Conservation (phyloP, 2,888 invertebrate genomes). For the Cancer borealis region DNA sequence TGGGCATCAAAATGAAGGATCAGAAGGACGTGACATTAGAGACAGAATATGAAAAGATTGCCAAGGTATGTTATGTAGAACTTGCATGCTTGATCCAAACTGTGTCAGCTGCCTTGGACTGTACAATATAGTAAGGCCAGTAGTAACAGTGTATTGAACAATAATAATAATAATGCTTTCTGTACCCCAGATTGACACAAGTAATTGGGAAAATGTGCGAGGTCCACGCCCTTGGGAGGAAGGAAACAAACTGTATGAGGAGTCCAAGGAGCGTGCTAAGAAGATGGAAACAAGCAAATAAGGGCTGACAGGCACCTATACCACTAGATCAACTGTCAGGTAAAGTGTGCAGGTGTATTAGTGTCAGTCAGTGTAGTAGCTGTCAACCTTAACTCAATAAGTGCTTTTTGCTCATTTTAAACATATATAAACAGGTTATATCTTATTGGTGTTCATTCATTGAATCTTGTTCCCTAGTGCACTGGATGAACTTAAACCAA, state of each 20-base stretch:
- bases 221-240: conserved; percentile 81
- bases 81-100: not conserved
- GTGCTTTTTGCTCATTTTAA: not conserved
- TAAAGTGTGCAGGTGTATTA: not conserved
- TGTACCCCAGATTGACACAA: conserved; percentile 80
- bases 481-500: not conserved
- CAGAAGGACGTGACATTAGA: conserved; percentile 87
- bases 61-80: conserved; percentile 1
- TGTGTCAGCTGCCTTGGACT: not conserved
- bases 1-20: conserved; percentile 86
- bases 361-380: not conserved
- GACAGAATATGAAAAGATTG: conserved; percentile 84
- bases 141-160: not conserved
- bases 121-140: not conserved
- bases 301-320: not conserved
- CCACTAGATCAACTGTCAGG: not conserved
- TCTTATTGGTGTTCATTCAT: conserved; percentile 22
- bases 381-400: not conserved
- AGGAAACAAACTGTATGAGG: conserved; percentile 77
- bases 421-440: not conserved
- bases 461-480: not conserved
- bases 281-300: not conserved
- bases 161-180: not conserved
- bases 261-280: conserved; percentile 66
- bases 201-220: conserved; percentile 80